Evolutionary conservation across 2,113 vertebrate genomes (phyloP), one percentile per base, ranked within the genome.

Genomic region (Myiozetetes cayanensis): DNA sequence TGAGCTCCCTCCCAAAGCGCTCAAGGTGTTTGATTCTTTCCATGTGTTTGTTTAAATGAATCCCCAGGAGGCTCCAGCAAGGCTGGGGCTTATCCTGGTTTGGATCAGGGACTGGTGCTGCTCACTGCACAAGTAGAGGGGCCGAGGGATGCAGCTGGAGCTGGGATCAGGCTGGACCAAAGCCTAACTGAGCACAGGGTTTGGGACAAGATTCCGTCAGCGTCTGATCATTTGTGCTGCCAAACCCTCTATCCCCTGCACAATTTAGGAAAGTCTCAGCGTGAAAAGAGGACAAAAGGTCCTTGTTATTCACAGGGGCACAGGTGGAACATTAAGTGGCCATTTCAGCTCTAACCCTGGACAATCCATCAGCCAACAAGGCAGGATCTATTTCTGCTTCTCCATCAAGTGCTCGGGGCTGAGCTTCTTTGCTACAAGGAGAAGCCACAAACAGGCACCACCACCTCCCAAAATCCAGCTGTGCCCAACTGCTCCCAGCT

Each of bases 201-300:
- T 58, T 44, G 41, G 37, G 67, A 86, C 1, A 3, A n/a, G n/a
- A 46, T 0, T 0, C 20, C 2, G 1, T 47, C 44, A 59, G 18
- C 0, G 0, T 74, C 20, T 25, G 46, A 13, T 3, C 20, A 27
- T 58, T 77, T 30, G 31, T 55, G 37, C 61, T 80, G 71, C 71
- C 63, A 80, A 44, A 76, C 5, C 49, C 14, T 27, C 30, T 23
- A 41, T 37, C 13, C 47, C 16, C 43, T 28, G 19, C 28, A 41
- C 3, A 5, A 43, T 37, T 66, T 30, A 66, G 31, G 59, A 4
- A 79, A 52, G 9, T 33, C 30, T 39, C 3, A 1, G 17, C 44
- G 23, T n/a, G 55, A 74, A 53, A 10, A 28, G 37, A 44, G 37
- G 28, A 25, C 23, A 24, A 35, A 67, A 75, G 37, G 49, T 33